These are phyloP conservation scores for Azorinus chamasolen DNA, from an alignment of 2,888 invertebrate genomes.

Conservation along the genomic window DNA sequence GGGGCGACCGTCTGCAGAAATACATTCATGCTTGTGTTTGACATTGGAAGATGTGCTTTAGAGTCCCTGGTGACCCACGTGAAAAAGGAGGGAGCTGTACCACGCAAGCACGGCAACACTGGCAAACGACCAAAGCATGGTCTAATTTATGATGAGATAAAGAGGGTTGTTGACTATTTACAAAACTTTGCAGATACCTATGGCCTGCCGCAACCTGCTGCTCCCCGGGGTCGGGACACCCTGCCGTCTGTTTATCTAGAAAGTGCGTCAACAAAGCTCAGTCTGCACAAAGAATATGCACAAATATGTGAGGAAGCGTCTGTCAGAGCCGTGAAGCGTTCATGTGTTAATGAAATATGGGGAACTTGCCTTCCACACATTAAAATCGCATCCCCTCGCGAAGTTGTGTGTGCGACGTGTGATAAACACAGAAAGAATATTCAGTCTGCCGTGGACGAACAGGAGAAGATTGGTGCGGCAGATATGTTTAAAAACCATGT, in stretches of 20 bases:
- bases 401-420: slow-evolving; percentile 37
- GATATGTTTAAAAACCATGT: slow-evolving; percentile 18
- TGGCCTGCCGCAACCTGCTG: slow-evolving; percentile 1
- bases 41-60: no score
- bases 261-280: slow-evolving; percentile 11
- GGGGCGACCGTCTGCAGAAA: no score
- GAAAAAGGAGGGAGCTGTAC: no score
- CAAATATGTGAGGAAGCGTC: neutral
- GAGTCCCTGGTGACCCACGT: no score
- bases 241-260: no score
- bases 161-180: no score
- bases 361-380: slow-evolving; percentile 28
- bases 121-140: no score
- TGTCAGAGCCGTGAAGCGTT: slow-evolving; percentile 7
- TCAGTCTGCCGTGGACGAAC: slow-evolving; percentile 16
- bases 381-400: slow-evolving; percentile 24
- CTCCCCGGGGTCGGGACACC: no score
- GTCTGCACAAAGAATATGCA: slow-evolving; percentile 1
- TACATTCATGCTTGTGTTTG: no score
- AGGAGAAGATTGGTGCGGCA: slow-evolving; percentile 24
- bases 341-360: slow-evolving; percentile 38
- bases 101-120: no score
- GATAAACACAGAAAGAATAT: slow-evolving; percentile 22
- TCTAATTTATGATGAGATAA: no score
- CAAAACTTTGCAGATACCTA: neutral